Evolutionary conservation across 2,888 invertebrate genomes (phyloP), one percentile per base, ranked within the genome.

Genomic region (Phlogophora meticulosa): DNA sequence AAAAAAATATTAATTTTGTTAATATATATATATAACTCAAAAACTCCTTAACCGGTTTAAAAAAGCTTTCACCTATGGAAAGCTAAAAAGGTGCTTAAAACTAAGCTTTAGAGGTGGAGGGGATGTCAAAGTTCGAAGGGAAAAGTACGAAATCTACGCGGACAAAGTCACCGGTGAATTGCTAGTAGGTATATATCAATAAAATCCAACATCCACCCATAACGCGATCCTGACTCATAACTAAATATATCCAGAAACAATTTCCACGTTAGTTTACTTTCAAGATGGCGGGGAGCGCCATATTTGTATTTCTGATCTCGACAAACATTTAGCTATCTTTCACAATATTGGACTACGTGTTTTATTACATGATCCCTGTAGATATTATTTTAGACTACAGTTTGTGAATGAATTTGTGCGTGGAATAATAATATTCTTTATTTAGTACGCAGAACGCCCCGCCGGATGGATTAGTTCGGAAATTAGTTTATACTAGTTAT

Each of bases 301-400:
- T 82, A 81, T 82, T 82, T 83, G 76, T 58, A 34, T 67, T 63
- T 59, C 72, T 79, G 74, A 81, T 82, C 81, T 81, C 61, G 7
- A 67, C 81, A 82, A 83, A 82, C 76, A 82, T 82, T 81, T 73
- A 81, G 72, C 66, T 73, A 88, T 87, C 83, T 84, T 86, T 85
- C 78, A 86, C 87, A 85, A 89, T 89, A 88, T 88, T 85, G 86
- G 81, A 60, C 48, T 49, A 53, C 28, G 52, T 78, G 72, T 83
- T 85, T 88, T 86, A 85, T 70, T 57, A 67, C 28, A 28, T 28
- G 28, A 28, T 28, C 28, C 28, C 2, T 28, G 5, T 5, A 28
- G 28, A 5, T 69, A 57, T 69, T 73, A 62, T 75, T 72, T 76
- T 59, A 34, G 58, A 55, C 56, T 51, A 10, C 51, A 48, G 52